These are phyloP conservation scores for Orestias chungarensis DNA, from an alignment of 2,797 vertebrate genomes.

Conservation along the genomic window DNA sequence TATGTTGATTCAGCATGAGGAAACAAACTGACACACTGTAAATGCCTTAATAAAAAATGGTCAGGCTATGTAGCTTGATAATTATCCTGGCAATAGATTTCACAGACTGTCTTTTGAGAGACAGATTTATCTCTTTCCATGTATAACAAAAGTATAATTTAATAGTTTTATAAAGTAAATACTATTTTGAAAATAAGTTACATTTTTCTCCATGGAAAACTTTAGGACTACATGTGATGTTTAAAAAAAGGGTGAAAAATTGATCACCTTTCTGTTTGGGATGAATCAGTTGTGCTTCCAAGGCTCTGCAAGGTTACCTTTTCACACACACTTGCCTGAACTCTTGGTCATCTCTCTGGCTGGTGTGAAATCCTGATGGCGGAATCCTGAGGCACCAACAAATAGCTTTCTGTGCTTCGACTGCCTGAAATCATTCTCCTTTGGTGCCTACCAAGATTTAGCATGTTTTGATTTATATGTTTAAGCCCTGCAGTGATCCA, in stretches of 20 bases:
- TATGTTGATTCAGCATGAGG: conserved; percentile 22
- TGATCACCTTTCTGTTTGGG: conserved; percentile 21
- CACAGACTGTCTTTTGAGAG: background rate
- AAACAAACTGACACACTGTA: background rate
- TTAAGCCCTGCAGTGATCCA: background rate
- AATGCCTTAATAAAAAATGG: background rate
- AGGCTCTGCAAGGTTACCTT: conserved; percentile 37
- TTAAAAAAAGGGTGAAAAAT: conserved; percentile 24
- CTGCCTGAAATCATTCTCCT: conserved; percentile 37
- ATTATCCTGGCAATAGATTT: background rate
- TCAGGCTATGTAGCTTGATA: conserved; percentile 6
- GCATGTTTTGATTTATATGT: conserved; percentile 15
- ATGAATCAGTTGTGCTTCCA: background rate
- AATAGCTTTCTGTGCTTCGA: conserved; percentile 60
- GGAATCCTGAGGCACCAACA: conserved; percentile 52
- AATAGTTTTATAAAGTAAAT: background rate
- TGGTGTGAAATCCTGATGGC: conserved; percentile 67
- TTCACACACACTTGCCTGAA: conserved; percentile 62
- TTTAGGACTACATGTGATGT: background rate
- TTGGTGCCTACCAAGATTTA: conserved; percentile 16
- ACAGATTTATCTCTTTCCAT: background rate
- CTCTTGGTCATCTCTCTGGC: conserved; percentile 62
- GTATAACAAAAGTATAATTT: background rate
- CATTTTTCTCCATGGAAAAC: conserved; percentile 19
- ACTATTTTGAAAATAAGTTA: background rate